Base-by-base conservation (phyloP, 2,113 vertebrate genomes). In the Sclerurus mexicanus region DNA sequence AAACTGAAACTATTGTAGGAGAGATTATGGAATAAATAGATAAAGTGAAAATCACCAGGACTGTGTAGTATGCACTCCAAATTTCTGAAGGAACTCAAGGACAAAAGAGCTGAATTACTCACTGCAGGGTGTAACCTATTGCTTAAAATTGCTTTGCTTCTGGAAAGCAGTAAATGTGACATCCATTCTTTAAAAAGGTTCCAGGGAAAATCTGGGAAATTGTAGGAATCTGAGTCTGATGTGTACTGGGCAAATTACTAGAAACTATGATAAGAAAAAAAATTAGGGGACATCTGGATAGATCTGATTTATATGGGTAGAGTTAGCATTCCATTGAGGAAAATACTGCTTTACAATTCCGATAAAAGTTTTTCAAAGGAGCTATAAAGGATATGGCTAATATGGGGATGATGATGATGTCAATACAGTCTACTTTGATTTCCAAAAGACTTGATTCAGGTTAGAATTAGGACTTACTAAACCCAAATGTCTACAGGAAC, bases 71-170 rank as follows among this genome's bases (percentile, higher is more conserved):
- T 62, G 62, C 46, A 74, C 72, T 93, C 67, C 25, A 88, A 35
- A 92, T 90, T 94, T 95, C 83, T 92, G 52, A 92, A 92, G 79
- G 67, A 92, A 85, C 46, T 88, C 53, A 83, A 92, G 75, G 63
- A 93, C 5, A 1, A 93, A 94, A 77, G 63, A 88, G 46, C 67
- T 86, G 82, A 92, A 88, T 94, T 92, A 90, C 93, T 95, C 90
- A 69, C 75, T 88, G 85, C 88, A 86, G 90, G 78, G 25, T 83
- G 66, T 80, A 88, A 90, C 71, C 27, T 87, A 73, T 50, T 88
- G 71, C 85, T 94, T 88, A 95, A 92, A 94, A 95, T 88, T 93
- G 90, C 50, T 67, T 83, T 90, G 28, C 75, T 94, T 91, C 75
- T 88, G 83, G 82, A 95, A 90, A 79, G 67, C 28, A 46, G 90